Evolutionary conservation across 2,888 invertebrate genomes (phyloP).

Genomic region (Ormyrus nitidulus): DNA sequence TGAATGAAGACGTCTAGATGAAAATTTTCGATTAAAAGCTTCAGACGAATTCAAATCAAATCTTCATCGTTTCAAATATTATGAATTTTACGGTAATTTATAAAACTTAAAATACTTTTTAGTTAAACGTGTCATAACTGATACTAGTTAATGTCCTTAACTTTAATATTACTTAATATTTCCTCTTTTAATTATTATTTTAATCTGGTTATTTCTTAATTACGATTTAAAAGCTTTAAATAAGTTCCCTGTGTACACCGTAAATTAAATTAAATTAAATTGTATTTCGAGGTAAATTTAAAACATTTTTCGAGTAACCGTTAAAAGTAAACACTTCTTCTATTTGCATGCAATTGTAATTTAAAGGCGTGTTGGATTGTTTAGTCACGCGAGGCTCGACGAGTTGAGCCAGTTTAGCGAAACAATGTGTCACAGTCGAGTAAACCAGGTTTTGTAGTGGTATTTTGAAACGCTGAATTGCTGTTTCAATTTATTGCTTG

Average conservation of each 20-base stretch:
- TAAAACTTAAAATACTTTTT: too few species aligned
- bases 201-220: too few species aligned
- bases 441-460: conserved; percentile 3
- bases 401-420: conserved; percentile 18
- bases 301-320: not conserved
- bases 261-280: conserved; percentile 19
- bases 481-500: conserved; percentile 1
- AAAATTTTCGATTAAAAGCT: not conserved
- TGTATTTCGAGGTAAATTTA: conserved; percentile 14
- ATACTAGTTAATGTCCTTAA: too few species aligned
- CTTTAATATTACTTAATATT: too few species aligned
- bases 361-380: conserved; percentile 14
- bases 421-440: conserved; percentile 36
- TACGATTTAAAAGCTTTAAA: too few species aligned
- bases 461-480: conserved; percentile 14
- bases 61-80: too few species aligned
- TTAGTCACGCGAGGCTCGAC: conserved; percentile 18
- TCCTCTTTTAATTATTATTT: too few species aligned
- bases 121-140: too few species aligned
- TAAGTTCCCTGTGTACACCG: too few species aligned
- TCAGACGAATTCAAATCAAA: too few species aligned
- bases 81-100: too few species aligned
- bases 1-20: too few species aligned
- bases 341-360: conserved; percentile 11
- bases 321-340: conserved; percentile 12